These are phyloP conservation scores for Procambarus clarkii DNA, from an alignment of 1,140 invertebrate species.

Conservation along the genomic window DNA sequence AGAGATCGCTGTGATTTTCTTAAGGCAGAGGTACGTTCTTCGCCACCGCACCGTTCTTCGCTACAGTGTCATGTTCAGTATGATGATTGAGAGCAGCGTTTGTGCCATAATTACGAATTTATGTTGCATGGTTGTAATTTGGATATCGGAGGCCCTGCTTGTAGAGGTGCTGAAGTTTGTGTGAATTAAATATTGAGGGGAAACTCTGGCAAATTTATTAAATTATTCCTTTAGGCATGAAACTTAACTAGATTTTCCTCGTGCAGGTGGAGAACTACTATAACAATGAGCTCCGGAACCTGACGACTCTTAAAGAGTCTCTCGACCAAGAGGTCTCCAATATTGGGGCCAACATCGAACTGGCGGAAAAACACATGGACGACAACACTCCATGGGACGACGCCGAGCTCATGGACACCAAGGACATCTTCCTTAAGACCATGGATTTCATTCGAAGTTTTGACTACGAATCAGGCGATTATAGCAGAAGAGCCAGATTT, in stretches of 20 bases:
- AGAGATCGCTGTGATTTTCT: slow-evolving; percentile 94
- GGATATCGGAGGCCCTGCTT: too few relatives aligned
- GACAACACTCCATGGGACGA: slow-evolving; percentile 81
- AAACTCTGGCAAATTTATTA: too few relatives aligned
- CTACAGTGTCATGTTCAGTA: too few relatives aligned
- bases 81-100: too few relatives aligned
- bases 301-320: slow-evolving; percentile 92
- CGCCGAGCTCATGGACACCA: slow-evolving; percentile 92
- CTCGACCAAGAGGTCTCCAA: slow-evolving; percentile 94
- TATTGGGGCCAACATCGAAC: slow-evolving; percentile 95
- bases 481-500: slow-evolving; percentile 88
- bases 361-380: slow-evolving; percentile 95
- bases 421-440: slow-evolving; percentile 95
- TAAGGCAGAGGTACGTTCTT: slow-evolving; percentile 84
- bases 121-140: too few relatives aligned
- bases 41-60: too few relatives aligned
- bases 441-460: slow-evolving; percentile 94
- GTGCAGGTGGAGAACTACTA: slow-evolving; percentile 84
- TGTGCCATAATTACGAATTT: too few relatives aligned
- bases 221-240: too few relatives aligned
- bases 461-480: slow-evolving; percentile 91
- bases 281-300: slow-evolving; percentile 86
- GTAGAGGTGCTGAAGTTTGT: too few relatives aligned
- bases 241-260: not conserved
- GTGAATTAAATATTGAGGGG: too few relatives aligned